Evolutionary conservation across 2,888 invertebrate genomes (phyloP).

Genomic region (Nebria brevicollis): DNA sequence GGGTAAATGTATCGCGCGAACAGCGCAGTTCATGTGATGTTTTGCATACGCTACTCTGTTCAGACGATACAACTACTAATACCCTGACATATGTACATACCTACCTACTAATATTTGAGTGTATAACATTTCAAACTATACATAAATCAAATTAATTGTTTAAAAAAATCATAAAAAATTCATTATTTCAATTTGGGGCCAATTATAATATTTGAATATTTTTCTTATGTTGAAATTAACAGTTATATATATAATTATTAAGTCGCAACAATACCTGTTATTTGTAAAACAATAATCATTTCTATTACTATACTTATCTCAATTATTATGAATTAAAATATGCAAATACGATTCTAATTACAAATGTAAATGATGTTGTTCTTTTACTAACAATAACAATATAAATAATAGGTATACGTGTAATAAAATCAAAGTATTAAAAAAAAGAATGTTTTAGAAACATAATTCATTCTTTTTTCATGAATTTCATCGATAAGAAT

Average conservation of each 20-base stretch:
- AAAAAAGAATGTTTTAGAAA: not conserved
- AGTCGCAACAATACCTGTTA: not conserved
- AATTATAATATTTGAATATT: not conserved
- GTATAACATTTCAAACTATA: not conserved
- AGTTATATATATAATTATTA: not conserved
- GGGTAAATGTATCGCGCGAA: slow-evolving; percentile 59
- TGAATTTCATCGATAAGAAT: not conserved
- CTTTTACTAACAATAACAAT: not conserved
- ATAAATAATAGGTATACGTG: not conserved
- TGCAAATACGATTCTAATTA: slow-evolving; percentile 1
- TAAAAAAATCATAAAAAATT: too few species aligned
- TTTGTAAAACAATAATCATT: slow-evolving; percentile 1
- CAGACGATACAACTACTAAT: not conserved
- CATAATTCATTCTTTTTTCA: not conserved
- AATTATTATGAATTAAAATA: not conserved
- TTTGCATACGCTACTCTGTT: not conserved
- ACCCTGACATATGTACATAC: not conserved
- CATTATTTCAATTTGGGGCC: not conserved
- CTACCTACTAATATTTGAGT: not conserved
- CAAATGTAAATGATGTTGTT: not conserved
- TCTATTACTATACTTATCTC: slow-evolving; percentile 1
- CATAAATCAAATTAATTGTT: too few species aligned
- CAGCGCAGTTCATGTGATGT: slow-evolving; percentile 49
- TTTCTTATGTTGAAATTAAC: not conserved
- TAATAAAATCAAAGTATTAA: not conserved